These are phyloP conservation scores for Pogona vitticeps DNA, from an alignment of 2,113 vertebrate genomes.

Conservation along the genomic window DNA sequence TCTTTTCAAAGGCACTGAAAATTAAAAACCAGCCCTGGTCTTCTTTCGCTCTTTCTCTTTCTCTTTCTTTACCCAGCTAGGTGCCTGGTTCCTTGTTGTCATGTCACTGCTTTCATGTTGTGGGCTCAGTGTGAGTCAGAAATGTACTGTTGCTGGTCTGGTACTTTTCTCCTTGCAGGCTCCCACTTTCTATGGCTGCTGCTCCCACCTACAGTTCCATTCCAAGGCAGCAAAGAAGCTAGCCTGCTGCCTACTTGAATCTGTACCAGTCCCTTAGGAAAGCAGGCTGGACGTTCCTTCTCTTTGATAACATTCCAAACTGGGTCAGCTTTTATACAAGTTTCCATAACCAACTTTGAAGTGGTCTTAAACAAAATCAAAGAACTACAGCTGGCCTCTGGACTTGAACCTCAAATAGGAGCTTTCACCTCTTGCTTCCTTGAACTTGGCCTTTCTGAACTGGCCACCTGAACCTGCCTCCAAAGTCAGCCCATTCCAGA, in stretches of 20 bases:
- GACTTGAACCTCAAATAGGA: not conserved
- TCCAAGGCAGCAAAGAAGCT: slow-evolving; percentile 49
- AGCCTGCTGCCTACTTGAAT: slow-evolving; percentile 7
- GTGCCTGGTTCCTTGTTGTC: slow-evolving; percentile 3
- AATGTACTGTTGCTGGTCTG: slow-evolving; percentile 20
- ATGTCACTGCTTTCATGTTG: not conserved
- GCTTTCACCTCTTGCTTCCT: not conserved
- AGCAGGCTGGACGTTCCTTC: slow-evolving; percentile 3
- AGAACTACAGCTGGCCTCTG: not conserved
- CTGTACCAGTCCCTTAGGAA: not conserved
- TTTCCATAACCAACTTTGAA: not conserved
- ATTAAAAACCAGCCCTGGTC: not conserved
- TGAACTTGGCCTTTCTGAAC: not conserved
- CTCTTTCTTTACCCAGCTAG: not conserved
- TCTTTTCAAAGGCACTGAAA: slow-evolving; percentile 4
- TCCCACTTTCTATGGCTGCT: slow-evolving; percentile 4
- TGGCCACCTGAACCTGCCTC: not conserved
- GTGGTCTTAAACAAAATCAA: not conserved
- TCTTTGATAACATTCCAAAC: slow-evolving; percentile 12
- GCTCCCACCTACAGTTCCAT: slow-evolving; percentile 1
- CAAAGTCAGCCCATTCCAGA: not conserved
- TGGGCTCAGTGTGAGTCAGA: slow-evolving; percentile 17
- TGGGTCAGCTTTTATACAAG: slow-evolving; percentile 6
- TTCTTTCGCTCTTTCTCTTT: not conserved
- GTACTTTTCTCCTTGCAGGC: not conserved